Conservation (phyloP, 2,113 vertebrate genomes). For the Marmota monax region DNA sequence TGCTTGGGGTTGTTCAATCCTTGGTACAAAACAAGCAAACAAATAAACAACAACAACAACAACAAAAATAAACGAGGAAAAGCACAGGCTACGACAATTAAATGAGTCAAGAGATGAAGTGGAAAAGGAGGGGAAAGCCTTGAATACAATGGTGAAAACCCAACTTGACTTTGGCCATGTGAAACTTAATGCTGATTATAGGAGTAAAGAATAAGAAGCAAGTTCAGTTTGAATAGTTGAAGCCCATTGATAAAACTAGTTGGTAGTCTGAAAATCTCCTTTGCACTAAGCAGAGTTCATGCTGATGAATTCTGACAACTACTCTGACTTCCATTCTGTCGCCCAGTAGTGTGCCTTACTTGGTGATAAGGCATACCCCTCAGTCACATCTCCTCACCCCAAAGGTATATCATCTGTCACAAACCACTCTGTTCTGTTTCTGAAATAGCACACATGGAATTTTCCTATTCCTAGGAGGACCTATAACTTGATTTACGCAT, state of each 20-base stretch:
- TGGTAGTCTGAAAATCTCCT: too few species aligned
- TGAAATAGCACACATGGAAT: not conserved
- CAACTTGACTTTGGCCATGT: not conserved
- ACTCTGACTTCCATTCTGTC: not conserved
- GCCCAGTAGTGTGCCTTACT: not conserved
- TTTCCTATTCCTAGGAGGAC: not conserved
- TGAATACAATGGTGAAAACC: not conserved
- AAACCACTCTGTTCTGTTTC: not conserved
- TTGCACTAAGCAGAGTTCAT: not conserved
- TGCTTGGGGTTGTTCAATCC: too few species aligned
- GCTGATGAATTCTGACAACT: accelerated
- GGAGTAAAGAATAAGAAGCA: not conserved
- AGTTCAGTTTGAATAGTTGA: not conserved
- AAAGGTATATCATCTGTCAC: not conserved
- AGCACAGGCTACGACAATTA: not conserved
- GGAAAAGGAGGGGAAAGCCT: not conserved
- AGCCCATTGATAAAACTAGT: not conserved
- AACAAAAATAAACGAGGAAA: not conserved
- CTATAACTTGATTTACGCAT: not conserved
- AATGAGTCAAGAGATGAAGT: not conserved
- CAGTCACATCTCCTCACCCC: not conserved
- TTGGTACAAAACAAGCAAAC: too few species aligned
- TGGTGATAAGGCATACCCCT: not conserved
- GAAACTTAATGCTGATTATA: not conserved
- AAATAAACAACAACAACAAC: too few species aligned